phyloP scores from a whole-genome alignment of 2,797 vertebrate genomes.

The Lacerta viridis region DNA sequence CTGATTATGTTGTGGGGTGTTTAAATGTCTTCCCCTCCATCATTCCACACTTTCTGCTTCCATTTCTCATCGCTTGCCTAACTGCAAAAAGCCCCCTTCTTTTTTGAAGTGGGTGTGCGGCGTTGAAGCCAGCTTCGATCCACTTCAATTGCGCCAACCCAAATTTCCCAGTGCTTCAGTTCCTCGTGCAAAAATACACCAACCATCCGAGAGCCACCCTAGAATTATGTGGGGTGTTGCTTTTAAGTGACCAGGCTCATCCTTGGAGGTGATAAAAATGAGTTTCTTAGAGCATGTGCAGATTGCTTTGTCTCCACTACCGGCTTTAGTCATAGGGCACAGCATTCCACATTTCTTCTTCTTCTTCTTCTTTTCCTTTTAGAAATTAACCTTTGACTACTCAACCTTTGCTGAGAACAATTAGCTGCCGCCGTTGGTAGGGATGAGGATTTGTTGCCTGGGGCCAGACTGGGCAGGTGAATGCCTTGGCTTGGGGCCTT shows the following conservation, averaged over 20 bases:
- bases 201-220: not conserved
- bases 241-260: not conserved
- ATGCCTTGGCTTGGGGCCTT: constrained; percentile 86
- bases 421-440: constrained; percentile 82
- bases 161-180: too few species aligned
- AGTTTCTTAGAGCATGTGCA: not conserved
- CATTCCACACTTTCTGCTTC: too few species aligned
- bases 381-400: not conserved
- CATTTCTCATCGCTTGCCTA: too few species aligned
- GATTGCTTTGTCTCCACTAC: not conserved
- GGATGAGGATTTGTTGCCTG: constrained; percentile 85
- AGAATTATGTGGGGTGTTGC: too few species aligned
- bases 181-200: too few species aligned
- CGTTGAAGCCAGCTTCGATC: too few species aligned
- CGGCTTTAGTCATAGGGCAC: not conserved
- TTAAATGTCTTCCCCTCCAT: too few species aligned
- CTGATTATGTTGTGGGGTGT: too few species aligned
- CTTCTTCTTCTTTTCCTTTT: not conserved
- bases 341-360: not conserved
- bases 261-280: not conserved
- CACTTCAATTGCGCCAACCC: too few species aligned
- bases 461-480: constrained; percentile 83
- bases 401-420: constrained; percentile 20
- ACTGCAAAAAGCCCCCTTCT: too few species aligned
- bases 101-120: too few species aligned